Evolutionary conservation across 2,888 invertebrate species (phyloP), one percentile per base, ranked within the genome.

Genomic region (Drosophila eohydei): DNA sequence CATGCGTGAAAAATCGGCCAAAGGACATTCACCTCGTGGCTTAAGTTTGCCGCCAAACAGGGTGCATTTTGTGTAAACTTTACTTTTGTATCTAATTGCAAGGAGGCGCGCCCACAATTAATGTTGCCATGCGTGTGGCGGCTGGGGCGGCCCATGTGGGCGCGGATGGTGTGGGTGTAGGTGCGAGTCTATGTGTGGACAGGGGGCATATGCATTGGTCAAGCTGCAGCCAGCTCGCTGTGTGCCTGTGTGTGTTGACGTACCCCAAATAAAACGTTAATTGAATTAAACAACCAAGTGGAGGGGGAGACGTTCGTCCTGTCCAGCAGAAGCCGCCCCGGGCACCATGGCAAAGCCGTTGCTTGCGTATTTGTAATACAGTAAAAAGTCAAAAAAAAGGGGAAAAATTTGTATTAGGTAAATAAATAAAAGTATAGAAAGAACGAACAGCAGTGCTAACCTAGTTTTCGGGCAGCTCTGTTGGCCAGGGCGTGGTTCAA

Each of bases 401-500:
- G 30, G 7, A 14, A 38, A 32, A 38, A 40, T 30, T 28, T n/a
- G 44, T 16, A 46, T 44, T 46, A 57, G 41, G 36, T 58, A 58
- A 58, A 56, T 56, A 43, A 43, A 44, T 34, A 21, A 0, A 34
- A 32, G 21, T 12, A 28, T n/a, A 16, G 44, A 28, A 38, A 28
- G 30, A 30, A 21, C 58, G 58, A 30, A 14, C 48, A 51, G 38
- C 50, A 70, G 56, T 65, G 80, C 70, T 84, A 84, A 89, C 84
- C 84, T 84, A 84, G 88, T 87, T 84, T 84, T 84, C 59, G 75
- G 72, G 51, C 77, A 76, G 80, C 80, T 73, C 68, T 66, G 71
- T 86, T 84, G 82, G 88, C 68, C 86, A 86, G 86, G 86, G 86
- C 86, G 86, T 86, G 86, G 86, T 86, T 86, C 81, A 78, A 88